A percentile compares a stretch with the other conserved stretches of the same genome.
Conservation (phyloP, 2,113 vertebrate genomes). For the Vombatus ursinus region DNA sequence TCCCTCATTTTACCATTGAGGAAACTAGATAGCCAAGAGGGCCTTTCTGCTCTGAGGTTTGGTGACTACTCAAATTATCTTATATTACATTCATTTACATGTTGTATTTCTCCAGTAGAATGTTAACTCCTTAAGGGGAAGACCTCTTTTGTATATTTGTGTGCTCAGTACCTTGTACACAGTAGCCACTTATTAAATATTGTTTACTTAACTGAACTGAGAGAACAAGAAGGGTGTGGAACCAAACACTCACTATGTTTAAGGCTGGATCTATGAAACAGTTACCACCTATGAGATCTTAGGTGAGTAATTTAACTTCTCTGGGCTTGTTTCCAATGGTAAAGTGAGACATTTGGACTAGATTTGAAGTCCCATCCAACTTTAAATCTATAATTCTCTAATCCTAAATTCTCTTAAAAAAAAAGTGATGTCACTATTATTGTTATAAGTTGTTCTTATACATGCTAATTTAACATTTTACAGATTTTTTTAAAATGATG, state of each 20-base stretch:
- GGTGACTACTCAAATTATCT: background rate
- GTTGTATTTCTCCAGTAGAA: background rate
- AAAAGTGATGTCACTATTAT: background rate
- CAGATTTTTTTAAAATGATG: background rate
- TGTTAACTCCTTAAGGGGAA: background rate
- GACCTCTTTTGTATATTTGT: background rate
- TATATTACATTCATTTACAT: background rate
- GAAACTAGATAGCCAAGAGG: background rate
- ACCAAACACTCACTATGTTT: background rate
- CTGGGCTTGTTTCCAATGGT: background rate
- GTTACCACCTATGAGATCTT: background rate
- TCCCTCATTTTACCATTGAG: background rate
- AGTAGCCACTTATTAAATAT: background rate
- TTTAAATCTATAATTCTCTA: background rate
- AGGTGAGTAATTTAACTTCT: background rate
- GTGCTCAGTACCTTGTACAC: background rate
- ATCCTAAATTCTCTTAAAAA: background rate
- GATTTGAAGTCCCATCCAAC: background rate
- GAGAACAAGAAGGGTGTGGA: background rate
- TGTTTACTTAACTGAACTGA: background rate
- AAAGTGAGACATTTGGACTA: background rate
- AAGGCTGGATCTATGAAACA: background rate
- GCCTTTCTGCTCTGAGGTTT: background rate
- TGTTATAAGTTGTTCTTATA: background rate
- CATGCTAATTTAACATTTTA: background rate